These are phyloP conservation scores for Dexiosoma caninum DNA, from an alignment of 2,888 invertebrate genomes.

Conservation along the genomic window DNA sequence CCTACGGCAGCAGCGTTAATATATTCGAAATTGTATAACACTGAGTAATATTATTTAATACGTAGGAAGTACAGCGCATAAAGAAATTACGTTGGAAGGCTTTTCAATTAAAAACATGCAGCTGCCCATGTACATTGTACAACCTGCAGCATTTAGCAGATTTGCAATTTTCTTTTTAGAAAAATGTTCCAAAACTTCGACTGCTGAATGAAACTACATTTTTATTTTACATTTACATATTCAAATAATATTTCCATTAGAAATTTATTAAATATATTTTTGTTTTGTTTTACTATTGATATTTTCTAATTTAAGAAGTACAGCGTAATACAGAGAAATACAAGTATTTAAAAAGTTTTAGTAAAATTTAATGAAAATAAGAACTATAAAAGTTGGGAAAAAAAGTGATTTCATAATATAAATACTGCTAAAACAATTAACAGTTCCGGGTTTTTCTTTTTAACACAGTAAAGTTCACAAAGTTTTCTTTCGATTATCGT, in stretches of 20 bases:
- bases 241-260: conserved; percentile 63
- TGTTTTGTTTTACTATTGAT: conserved; percentile 37
- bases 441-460: neutral
- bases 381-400: conserved; percentile 20
- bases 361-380: conserved; percentile 17
- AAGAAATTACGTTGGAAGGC: too few relatives aligned
- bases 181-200: neutral
- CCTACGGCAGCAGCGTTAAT: too few relatives aligned
- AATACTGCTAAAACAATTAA: conserved; percentile 45
- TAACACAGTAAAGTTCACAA: conserved; percentile 5
- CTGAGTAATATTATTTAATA: too few relatives aligned
- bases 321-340: conserved; percentile 53
- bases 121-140: too few relatives aligned
- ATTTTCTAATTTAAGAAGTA: neutral
- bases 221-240: conserved; percentile 52
- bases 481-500: conserved; percentile 25
- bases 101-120: too few relatives aligned
- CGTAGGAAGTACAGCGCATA: too few relatives aligned
- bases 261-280: conserved; percentile 65
- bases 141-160: too few relatives aligned
- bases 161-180: too few relatives aligned
- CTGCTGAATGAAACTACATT: conserved; percentile 52
- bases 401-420: conserved; percentile 31
- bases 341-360: neutral
- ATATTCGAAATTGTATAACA: too few relatives aligned